These are phyloP conservation scores for Tretioscincus oriximinensis DNA, from an alignment of 2,113 vertebrate species.

Conservation along the genomic window DNA sequence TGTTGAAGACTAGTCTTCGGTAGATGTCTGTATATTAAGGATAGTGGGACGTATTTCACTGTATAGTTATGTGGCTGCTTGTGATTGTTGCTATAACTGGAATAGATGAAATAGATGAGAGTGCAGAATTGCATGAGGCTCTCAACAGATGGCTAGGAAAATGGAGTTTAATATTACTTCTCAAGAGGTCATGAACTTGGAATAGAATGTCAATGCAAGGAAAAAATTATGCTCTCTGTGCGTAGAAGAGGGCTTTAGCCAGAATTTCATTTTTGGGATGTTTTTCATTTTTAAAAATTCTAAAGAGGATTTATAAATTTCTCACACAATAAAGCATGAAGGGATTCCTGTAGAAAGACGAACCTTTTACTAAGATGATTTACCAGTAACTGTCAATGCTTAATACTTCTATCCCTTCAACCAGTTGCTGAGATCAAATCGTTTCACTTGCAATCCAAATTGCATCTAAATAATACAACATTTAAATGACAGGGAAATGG, in stretches of 20 bases:
- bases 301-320: not conserved
- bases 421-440: not conserved
- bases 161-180: constrained; percentile 26
- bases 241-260: not conserved
- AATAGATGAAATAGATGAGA: constrained; percentile 24
- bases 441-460: not conserved
- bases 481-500: not conserved
- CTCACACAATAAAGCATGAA: not conserved
- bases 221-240: constrained; percentile 22
- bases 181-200: constrained; percentile 9
- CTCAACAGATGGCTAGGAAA: constrained; percentile 16
- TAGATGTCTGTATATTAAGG: not conserved
- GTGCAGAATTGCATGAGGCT: constrained; percentile 1
- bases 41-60: not conserved
- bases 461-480: not conserved
- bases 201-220: not conserved
- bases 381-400: not conserved
- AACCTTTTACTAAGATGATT: not conserved
- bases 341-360: not conserved
- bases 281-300: not conserved
- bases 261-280: not conserved
- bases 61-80: constrained; percentile 22
- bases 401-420: not conserved
- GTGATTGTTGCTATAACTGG: constrained; percentile 1
- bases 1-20: too few relatives aligned